A percentile compares a stretch with the other conserved stretches of the same genome.
Conservation (phyloP, 1,140 invertebrate species). For the Elysia chlorotica region DNA sequence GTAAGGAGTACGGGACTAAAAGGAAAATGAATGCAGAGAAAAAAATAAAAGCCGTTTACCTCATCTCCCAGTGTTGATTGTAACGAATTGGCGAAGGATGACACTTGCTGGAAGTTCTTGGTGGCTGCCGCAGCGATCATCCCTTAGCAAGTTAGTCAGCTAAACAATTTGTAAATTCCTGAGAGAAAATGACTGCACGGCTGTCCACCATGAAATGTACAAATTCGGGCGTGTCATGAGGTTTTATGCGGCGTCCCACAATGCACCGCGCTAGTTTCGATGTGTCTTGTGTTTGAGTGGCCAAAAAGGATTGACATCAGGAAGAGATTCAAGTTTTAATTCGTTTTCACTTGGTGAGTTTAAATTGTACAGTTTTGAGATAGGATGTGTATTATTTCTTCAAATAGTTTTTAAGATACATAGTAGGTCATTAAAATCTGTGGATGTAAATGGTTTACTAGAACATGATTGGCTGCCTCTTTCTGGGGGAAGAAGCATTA, state of each 20-base stretch:
- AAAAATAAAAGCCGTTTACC: background rate
- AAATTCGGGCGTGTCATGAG: conserved; percentile 6
- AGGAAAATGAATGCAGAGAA: background rate
- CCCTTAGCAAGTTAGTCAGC: background rate
- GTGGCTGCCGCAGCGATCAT: conserved; percentile 19
- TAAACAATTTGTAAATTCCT: background rate
- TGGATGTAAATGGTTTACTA: too few relatives aligned
- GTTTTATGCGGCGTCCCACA: conserved; percentile 21
- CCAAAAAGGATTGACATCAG: too few relatives aligned
- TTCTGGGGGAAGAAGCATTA: too few relatives aligned
- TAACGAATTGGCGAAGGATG: conserved; percentile 2
- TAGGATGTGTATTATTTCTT: too few relatives aligned
- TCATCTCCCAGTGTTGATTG: conserved; percentile 11
- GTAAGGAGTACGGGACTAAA: background rate
- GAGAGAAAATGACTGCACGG: background rate
- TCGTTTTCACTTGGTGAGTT: too few relatives aligned
- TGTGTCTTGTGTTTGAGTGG: too few relatives aligned
- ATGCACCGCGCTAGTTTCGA: conserved; percentile 21
- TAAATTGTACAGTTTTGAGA: too few relatives aligned
- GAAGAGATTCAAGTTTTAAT: too few relatives aligned
- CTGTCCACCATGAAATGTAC: conserved; percentile 19
- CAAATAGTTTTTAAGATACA: too few relatives aligned
- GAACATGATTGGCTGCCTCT: too few relatives aligned
- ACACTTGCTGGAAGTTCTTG: conserved; percentile 11
- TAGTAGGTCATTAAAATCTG: too few relatives aligned